Percentiles rank a stretch among this genome's conserved stretches.
phyloP scores from a whole-genome alignment of 2,113 vertebrate genomes.

The Paedocypris sp. region DNA sequence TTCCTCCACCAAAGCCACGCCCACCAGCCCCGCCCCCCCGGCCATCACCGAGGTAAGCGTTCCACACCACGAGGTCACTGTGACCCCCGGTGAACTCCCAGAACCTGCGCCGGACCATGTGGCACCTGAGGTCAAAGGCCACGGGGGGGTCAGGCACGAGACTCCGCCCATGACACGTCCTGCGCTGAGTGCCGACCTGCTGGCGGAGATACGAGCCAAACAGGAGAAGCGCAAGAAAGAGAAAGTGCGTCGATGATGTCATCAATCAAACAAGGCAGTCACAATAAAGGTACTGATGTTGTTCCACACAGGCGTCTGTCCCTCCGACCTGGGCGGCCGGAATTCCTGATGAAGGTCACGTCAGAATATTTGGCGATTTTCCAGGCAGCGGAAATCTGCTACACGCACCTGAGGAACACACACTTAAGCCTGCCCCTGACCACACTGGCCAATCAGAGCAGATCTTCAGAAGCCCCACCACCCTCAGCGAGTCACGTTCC shows the following conservation, averaged over 20 bases:
- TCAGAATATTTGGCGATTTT: background rate
- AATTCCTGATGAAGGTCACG: background rate
- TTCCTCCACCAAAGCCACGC: constrained; percentile 46
- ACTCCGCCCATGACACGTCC: constrained; percentile 61
- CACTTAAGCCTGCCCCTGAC: too few relatives aligned
- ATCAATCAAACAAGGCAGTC: background rate
- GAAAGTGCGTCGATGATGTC: background rate
- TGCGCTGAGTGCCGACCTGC: constrained; percentile 74
- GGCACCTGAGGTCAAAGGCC: constrained; percentile 49
- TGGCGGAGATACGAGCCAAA: constrained; percentile 92
- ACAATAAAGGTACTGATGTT: background rate
- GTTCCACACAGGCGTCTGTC: background rate
- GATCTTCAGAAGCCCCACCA: background rate
- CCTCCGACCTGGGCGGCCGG: background rate
- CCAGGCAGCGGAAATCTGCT: background rate
- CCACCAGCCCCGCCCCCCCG: constrained; percentile 37
- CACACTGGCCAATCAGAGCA: background rate
- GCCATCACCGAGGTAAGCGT: constrained; percentile 2
- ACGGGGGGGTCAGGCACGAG: constrained; percentile 38
- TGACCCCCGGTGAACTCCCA: background rate
- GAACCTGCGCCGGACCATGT: constrained; percentile 36
- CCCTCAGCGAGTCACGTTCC: background rate
- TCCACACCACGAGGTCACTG: constrained; percentile 32
- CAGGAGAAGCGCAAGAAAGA: constrained; percentile 67
- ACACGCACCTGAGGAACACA: background rate